Percentiles rank a stretch among this genome's conserved stretches.
Conservation (phyloP, 2,797 vertebrate species). For the Labeo calbasu region DNA sequence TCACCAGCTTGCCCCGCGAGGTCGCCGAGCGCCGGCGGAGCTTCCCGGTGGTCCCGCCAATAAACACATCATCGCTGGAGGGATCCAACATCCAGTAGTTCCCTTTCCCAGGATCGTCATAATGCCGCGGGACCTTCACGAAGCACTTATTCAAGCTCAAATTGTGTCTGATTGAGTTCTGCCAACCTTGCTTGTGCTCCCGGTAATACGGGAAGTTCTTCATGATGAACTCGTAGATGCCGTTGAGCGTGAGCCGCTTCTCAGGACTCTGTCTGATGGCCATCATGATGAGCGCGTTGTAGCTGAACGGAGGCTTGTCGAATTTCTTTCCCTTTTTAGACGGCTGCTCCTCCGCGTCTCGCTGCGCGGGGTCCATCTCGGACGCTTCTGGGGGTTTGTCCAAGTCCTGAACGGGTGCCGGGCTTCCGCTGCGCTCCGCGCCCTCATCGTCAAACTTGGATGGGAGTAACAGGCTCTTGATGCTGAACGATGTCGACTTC, state of each 20-base stretch:
- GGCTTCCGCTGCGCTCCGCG: constrained; percentile 42
- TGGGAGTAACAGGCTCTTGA: constrained; percentile 70
- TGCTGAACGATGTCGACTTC: constrained; percentile 70
- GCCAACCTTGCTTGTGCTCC: constrained; percentile 66
- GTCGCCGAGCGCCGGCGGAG: constrained; percentile 87
- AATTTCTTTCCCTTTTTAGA: constrained; percentile 62
- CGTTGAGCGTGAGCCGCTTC: constrained; percentile 69
- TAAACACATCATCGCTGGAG: constrained; percentile 89
- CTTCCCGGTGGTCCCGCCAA: constrained; percentile 89
- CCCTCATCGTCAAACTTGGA: constrained; percentile 60
- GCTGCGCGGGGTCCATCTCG: constrained; percentile 55
- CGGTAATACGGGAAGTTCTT: constrained; percentile 66
- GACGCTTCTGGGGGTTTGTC: constrained; percentile 56
- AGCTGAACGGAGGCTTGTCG: constrained; percentile 72
- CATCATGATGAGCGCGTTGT: constrained; percentile 74
- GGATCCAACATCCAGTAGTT: constrained; percentile 91
- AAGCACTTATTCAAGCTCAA: constrained; percentile 67
- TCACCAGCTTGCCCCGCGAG: constrained; percentile 87
- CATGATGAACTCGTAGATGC: constrained; percentile 71
- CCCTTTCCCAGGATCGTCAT: constrained; percentile 65
- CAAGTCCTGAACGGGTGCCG: constrained; percentile 29
- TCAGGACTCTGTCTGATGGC: constrained; percentile 70
- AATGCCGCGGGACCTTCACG: constrained; percentile 65
- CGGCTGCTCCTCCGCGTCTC: constrained; percentile 29
- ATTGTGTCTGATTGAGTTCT: constrained; percentile 67